Base-by-base conservation (phyloP, 2,888 invertebrate species). In the Chorisops tibialis region DNA sequence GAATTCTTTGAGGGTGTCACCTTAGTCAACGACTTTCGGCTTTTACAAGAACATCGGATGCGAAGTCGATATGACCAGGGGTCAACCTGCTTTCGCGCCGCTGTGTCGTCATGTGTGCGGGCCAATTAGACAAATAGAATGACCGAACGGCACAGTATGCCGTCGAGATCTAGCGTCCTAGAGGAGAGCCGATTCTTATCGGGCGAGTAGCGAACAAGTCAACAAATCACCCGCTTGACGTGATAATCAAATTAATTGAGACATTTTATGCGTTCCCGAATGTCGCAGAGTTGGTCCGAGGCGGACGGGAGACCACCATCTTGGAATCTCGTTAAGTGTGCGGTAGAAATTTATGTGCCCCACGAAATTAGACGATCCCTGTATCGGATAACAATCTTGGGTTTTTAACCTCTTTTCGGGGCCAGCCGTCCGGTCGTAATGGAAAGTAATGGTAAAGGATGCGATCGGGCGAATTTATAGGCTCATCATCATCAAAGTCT, bases 201-300 rank as follows among this genome's bases (percentile, higher is more conserved):
- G 63, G 67, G 67, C 65, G 66, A 66, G 66, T 65, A 65, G 66
- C 66, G 61, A 65, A 64, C 66, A 67, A 66, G 66, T 66, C 68
- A 66, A 69, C 68, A 69, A 68, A 69, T 69, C 68, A 69, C 67
- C 63, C 65, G 62, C 62, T 65, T 67, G 68, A 69, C 68, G 67
- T 69, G 68, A 69, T 68, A 69, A 69, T 69, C 68, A 69, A 69
- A 69, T 69, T 69, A 69, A 69, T 69, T 69, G 67, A 69, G 67
- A 68, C 65, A 63, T 68, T 64, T 65, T 66, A 61, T 63, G 64
- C 30, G 39, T 41, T 66, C 49, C 60, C 60, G 59, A 59, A 50
- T 63, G 56, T 51, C 60, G 43, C 35, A 45, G 30, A 18, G 18
- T 18, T 58, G 59, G 51, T 59, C 60, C 59, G n/a, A n/a, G n/a